phyloP scores from a whole-genome alignment of 2,888 invertebrate genomes.

The Drosophila macrospina region DNA sequence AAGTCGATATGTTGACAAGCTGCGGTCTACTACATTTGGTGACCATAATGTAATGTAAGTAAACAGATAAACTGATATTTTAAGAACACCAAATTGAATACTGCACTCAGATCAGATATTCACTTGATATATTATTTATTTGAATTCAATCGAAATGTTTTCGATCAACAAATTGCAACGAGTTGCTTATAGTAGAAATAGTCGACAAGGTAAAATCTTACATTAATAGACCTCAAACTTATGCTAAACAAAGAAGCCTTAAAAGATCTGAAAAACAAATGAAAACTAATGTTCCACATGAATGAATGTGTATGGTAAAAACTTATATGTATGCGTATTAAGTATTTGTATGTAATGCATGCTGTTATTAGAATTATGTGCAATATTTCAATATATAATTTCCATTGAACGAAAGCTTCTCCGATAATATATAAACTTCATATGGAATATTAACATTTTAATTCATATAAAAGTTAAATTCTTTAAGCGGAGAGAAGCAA shows the following conservation, averaged over 20 bases:
- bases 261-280: slow-evolving; percentile 31
- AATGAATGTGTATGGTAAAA: slow-evolving; percentile 42
- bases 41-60: not conserved
- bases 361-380: slow-evolving; percentile 16
- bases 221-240: slow-evolving; percentile 50
- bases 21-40: not conserved
- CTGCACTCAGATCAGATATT: slow-evolving; percentile 4
- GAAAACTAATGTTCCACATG: slow-evolving; percentile 39
- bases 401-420: slow-evolving; percentile 2
- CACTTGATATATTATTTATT: slow-evolving; percentile 32
- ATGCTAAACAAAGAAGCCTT: slow-evolving; percentile 48
- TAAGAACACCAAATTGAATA: slow-evolving; percentile 3
- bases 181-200: slow-evolving; percentile 24
- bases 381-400: slow-evolving; percentile 25
- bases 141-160: slow-evolving; percentile 32
- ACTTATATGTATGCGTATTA: slow-evolving; percentile 43
- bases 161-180: slow-evolving; percentile 39
- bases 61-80: no score
- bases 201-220: slow-evolving; percentile 53
- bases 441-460: not conserved
- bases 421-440: not conserved
- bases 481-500: slow-evolving; percentile 10
- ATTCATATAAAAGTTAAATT: slow-evolving; percentile 8
- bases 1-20: slow-evolving; percentile 19
- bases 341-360: slow-evolving; percentile 23